Base-by-base conservation (phyloP, 2,888 invertebrate genomes). In the Anodontia alba region DNA sequence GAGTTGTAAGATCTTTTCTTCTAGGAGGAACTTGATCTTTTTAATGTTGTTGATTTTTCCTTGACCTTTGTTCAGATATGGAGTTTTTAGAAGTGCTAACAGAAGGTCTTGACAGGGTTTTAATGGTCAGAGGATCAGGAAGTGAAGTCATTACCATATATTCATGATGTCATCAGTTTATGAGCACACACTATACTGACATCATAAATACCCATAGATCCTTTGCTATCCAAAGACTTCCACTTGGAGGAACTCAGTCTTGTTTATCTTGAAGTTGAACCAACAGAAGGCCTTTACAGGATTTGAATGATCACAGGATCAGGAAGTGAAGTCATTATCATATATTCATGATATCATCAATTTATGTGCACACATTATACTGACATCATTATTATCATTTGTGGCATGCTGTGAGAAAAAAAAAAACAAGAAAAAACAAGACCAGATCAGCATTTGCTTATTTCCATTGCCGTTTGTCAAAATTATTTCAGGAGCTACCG, bases 121-220 rank as follows among this genome's bases (percentile, higher is more conserved):
- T 99, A 92, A 98, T 99, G 97, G 99, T 99, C 91, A 96, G 99
- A 94, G 99, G 99, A 88, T 98, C 98, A 91, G 99, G 99, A 73
- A 97, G 98, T 95, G 99, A 99, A 96, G 99, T 99, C 90, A 99
- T 99, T 96, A 99, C 99, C 94, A 99, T 99, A 95, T 99, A 99
- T 96, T 99, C 99, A 96, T 99, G 82, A 84, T 76, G 51, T 78
- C 54, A 78, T 78, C 57, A 49, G n/a, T 42, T 46, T 73, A 68
- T 54, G 51, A 51, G 54, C 68, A 75, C 75, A 36, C 1, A 26
- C 3, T 23, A 54, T 26, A 54, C 7, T 54, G 54, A 54, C 97
- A 99, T 99, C 91, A 96, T 49, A 5, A n/a, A n/a, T n/a, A n/a
- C n/a, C n/a, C n/a, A n/a, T n/a, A n/a, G n/a, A n/a, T n/a, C n/a